Conservation (phyloP, 1,140 invertebrate species). For the Drosophila ohnishii region DNA sequence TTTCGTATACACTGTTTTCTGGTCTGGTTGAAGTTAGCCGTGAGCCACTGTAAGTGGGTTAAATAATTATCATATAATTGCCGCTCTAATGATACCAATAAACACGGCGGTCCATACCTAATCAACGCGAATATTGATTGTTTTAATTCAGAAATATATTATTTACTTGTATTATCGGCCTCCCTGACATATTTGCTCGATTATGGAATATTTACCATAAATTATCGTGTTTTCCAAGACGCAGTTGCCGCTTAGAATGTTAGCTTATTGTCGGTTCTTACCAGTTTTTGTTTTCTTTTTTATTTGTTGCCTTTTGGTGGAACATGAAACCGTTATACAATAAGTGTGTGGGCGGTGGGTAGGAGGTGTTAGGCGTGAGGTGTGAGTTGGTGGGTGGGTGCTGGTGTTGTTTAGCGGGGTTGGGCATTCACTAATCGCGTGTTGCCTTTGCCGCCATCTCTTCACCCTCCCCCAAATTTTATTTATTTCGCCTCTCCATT, state of each 20-base stretch:
- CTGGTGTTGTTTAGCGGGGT: conserved; percentile 8
- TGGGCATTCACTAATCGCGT: conserved; percentile 43
- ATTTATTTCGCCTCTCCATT: conserved; percentile 4
- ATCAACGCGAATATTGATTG: conserved; percentile 22
- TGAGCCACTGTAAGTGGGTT: conserved; percentile 42
- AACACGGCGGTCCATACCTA: neutral
- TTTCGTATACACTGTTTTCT: neutral
- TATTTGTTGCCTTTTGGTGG: conserved; percentile 44
- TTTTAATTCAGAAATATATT: conserved; percentile 34
- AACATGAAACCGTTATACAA: conserved; percentile 47
- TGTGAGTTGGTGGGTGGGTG: neutral
- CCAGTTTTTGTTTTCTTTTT: conserved; percentile 27
- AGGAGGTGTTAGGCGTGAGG: conserved; percentile 15
- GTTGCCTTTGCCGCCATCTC: conserved; percentile 33
- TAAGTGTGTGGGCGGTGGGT: conserved; percentile 9
- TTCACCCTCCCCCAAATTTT: neutral
- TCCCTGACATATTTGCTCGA: conserved; percentile 12
- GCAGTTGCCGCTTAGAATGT: conserved; percentile 40
- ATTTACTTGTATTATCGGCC: conserved; percentile 12
- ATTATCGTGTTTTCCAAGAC: conserved; percentile 58
- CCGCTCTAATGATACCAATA: conserved; percentile 33
- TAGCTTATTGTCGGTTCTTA: conserved; percentile 19
- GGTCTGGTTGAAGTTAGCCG: too few species aligned
- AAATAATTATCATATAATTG: conserved; percentile 67
- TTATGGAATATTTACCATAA: conserved; percentile 42